These are phyloP conservation scores for Cliona cf. orientalis DNA, from an alignment of 37 sponge, comb jelly and placozoan genomes.

Conservation along the genomic window DNA sequence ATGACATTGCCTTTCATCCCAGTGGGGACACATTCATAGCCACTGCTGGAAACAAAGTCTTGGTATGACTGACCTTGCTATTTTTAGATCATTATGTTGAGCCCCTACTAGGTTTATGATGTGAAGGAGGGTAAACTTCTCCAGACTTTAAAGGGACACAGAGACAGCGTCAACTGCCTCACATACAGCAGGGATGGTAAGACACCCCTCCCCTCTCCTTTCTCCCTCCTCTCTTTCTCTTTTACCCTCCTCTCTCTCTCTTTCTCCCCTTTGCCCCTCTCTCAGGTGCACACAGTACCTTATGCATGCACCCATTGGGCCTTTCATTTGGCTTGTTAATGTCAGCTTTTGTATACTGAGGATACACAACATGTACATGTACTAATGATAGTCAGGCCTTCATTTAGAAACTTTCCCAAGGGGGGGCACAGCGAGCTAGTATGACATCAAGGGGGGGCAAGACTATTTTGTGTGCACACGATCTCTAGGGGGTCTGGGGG, in stretches of 20 bases:
- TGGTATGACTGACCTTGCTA: constrained; percentile 37
- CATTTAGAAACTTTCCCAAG: too few relatives aligned
- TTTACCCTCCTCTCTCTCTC: constrained; percentile 4
- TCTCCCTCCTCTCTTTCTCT: background rate
- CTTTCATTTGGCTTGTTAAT: too few relatives aligned
- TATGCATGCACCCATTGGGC: too few relatives aligned
- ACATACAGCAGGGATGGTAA: constrained; percentile 84
- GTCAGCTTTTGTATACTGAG: too few relatives aligned
- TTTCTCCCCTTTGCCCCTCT: background rate
- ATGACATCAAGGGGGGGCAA: too few relatives aligned
- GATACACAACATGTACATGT: too few relatives aligned
- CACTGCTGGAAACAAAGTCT: constrained; percentile 68
- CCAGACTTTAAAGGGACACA: constrained; percentile 88
- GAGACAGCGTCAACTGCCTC: constrained; percentile 87
- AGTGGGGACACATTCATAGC: constrained; percentile 81
- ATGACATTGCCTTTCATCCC: constrained; percentile 82
- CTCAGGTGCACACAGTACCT: too few relatives aligned
- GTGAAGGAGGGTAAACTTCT: constrained; percentile 70
- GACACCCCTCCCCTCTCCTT: background rate
- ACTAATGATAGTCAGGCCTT: too few relatives aligned
- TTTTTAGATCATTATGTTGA: background rate
- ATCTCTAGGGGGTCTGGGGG: too few relatives aligned
- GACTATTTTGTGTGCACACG: too few relatives aligned
- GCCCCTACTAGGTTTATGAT: constrained; percentile 63
- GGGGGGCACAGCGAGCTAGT: too few relatives aligned